phyloP scores from a whole-genome alignment of 2,113 vertebrate species.

The Mirza zaza region DNA sequence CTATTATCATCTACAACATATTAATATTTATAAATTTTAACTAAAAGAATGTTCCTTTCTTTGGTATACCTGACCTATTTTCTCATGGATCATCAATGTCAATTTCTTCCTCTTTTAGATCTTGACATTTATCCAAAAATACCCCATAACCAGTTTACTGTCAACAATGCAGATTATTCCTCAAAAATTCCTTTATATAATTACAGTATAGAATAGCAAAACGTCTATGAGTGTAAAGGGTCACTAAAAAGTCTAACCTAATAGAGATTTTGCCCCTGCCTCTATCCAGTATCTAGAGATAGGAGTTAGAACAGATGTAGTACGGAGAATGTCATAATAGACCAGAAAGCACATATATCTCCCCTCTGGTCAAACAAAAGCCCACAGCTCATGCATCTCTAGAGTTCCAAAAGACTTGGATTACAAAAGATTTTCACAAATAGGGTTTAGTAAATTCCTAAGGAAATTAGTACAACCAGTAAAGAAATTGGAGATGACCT shows the following conservation, averaged over 20 bases:
- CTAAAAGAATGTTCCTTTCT: neutral
- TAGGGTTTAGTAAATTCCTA: neutral
- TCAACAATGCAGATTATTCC: neutral
- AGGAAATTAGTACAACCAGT: neutral
- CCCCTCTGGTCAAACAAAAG: neutral
- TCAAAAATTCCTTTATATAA: neutral
- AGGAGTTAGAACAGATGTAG: neutral
- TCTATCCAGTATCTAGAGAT: neutral
- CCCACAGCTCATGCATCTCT: neutral
- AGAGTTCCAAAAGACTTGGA: neutral
- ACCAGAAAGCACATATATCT: neutral
- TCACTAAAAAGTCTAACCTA: neutral
- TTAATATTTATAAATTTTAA: constrained; percentile 2
- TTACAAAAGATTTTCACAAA: neutral
- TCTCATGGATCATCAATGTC: neutral
- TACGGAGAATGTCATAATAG: neutral
- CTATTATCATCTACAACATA: neutral
- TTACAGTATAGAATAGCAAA: neutral
- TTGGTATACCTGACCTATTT: neutral
- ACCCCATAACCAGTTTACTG: neutral
- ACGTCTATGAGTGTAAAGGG: neutral
- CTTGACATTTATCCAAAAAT: neutral
- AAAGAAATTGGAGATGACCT: neutral
- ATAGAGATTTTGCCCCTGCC: neutral
- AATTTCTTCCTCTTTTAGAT: constrained; percentile 35